These are phyloP conservation scores for Gambusia affinis DNA, from an alignment of 2,113 vertebrate species.

Conservation along the genomic window DNA sequence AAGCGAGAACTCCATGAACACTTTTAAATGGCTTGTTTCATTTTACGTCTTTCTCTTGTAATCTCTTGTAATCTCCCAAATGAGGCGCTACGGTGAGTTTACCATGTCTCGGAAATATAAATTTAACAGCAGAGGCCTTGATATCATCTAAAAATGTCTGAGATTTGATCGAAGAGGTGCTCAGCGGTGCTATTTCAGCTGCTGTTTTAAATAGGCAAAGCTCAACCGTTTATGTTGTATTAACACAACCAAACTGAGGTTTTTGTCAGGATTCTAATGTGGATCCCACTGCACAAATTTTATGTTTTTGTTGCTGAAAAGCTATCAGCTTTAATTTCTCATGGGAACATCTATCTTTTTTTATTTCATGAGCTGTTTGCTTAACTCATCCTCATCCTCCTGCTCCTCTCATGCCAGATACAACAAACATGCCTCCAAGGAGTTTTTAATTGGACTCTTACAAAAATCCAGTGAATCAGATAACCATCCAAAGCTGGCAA, in stretches of 20 bases:
- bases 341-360: constrained; percentile 38
- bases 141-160: constrained; percentile 1
- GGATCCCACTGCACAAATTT: background rate
- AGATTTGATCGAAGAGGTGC: background rate
- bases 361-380: constrained; percentile 42
- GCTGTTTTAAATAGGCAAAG: constrained; percentile 13
- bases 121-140: background rate
- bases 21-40: constrained; percentile 8
- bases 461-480: constrained; percentile 27
- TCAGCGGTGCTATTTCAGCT: constrained; percentile 11
- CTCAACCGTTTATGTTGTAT: constrained; percentile 2
- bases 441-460: constrained; percentile 36
- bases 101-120: too few species aligned
- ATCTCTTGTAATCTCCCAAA: constrained; percentile 2
- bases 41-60: constrained; percentile 17
- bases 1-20: background rate
- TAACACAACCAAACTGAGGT: constrained; percentile 33
- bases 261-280: background rate
- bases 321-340: constrained; percentile 51
- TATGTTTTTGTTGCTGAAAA: constrained; percentile 11
- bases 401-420: constrained; percentile 52
- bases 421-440: constrained; percentile 59
- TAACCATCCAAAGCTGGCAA: constrained; percentile 4
- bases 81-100: background rate
- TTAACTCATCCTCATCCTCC: constrained; percentile 5